Base-by-base conservation (phyloP, 2,888 invertebrate genomes). In the Tryphoninae sp. region DNA sequence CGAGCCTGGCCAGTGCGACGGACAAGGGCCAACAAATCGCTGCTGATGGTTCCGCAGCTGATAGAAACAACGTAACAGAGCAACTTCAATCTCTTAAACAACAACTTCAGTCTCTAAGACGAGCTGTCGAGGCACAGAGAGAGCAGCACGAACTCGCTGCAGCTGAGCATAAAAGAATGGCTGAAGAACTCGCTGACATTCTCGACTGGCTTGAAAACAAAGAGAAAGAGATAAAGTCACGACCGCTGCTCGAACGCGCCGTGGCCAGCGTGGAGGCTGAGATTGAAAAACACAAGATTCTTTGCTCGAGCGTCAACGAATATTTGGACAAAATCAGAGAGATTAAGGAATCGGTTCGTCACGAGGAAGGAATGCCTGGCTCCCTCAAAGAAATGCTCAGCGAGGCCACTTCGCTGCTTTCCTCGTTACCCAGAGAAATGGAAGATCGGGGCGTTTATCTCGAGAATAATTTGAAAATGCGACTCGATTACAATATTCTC, bases 1-100 rank as follows among this genome's bases (percentile, higher is more conserved):
- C 97, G 9, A 93, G 96, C 49, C 92, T 98, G 8, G 96, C 97
- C 0, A 95, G 96, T 4, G 97, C 98, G 0, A 95, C 95, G 13
- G 98, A 98, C 89, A 98, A 98, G 90, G 98, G 98, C 0, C 97
- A 97, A 89, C 97, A 97, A 91, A 98, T 98, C 45, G 97, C 97
- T 0, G 96, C 96, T 0, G 98, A 98, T 92, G 97, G 98, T 58
- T 96, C 97, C 2, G 95, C 96, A 0, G 96, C 96, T 19, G 98
- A 98, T 87, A 94, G 96, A 86, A 98, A 98, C 87, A 95, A 95
- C 85, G 96, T 98, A 6, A 97, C 97, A 1, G 97, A 97, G 89
- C 96, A 98, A 86, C 90, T 98, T 23, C 97, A 98, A 88, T 96
- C 96, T 0, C 91, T 98, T 22, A 98, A 97, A 91, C 97, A 97